Conservation (phyloP, 2,888 invertebrate genomes). For the Melangyna quadrimaculata region DNA sequence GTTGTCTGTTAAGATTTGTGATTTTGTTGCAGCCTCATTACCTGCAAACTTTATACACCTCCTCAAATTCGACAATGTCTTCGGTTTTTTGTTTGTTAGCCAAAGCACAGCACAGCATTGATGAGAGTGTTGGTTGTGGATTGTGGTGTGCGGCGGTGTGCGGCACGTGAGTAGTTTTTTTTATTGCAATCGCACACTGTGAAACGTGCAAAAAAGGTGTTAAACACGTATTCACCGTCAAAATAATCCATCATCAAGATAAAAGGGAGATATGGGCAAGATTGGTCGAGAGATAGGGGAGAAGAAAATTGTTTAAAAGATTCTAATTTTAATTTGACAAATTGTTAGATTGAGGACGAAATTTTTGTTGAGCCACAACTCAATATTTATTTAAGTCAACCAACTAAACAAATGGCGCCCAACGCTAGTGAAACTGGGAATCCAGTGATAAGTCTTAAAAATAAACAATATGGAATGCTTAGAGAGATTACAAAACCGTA, state of each 20-base stretch:
- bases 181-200: conserved; percentile 44
- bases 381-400: too few species aligned
- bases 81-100: conserved; percentile 25
- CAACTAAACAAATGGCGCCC: too few species aligned
- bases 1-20: background rate
- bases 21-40: conserved; percentile 53
- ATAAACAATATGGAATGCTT: too few species aligned
- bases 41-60: conserved; percentile 52
- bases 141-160: background rate
- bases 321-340: background rate
- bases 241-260: conserved; percentile 41
- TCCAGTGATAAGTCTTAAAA: too few species aligned
- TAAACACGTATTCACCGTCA: conserved; percentile 59
- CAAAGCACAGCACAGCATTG: background rate
- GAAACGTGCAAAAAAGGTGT: conserved; percentile 52
- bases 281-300: background rate
- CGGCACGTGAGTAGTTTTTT: conserved; percentile 53
- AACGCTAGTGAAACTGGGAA: too few species aligned
- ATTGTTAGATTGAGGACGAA: background rate
- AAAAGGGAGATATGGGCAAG: background rate
- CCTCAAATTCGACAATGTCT: conserved; percentile 55
- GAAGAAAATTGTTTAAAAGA: background rate
- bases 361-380: background rate
- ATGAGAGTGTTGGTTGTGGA: background rate
- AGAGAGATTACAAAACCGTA: too few species aligned